These are phyloP conservation scores for Acanthosepion pharaonis DNA, from an alignment of 2,888 invertebrate species.

Conservation along the genomic window DNA sequence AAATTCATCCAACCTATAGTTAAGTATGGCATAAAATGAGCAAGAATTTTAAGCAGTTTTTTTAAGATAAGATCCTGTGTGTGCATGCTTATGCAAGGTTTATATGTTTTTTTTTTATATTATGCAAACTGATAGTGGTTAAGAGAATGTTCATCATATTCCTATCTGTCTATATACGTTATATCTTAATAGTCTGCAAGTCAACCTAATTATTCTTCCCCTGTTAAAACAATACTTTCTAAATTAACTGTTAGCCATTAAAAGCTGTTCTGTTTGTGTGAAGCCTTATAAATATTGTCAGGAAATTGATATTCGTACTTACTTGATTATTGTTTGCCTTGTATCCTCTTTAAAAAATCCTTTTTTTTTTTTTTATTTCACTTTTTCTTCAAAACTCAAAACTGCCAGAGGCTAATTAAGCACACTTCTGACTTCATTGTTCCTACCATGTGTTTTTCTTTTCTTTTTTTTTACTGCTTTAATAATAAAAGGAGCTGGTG, in stretches of 20 bases:
- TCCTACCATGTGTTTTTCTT: background rate
- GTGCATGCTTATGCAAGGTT: too few species aligned
- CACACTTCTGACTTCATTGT: background rate
- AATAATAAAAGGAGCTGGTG: background rate
- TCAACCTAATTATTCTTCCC: background rate
- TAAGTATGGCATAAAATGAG: too few species aligned
- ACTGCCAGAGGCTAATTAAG: background rate
- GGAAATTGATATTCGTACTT: slow-evolving; percentile 6
- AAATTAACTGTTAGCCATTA: background rate
- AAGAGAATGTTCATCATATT: too few species aligned
- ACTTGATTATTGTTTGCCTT: slow-evolving; percentile 10
- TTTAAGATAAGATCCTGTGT: too few species aligned
- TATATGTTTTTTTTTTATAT: too few species aligned
- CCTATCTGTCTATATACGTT: too few species aligned
- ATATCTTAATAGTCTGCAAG: too few species aligned
- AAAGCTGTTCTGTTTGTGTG: background rate
- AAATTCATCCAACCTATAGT: too few species aligned
- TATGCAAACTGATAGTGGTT: too few species aligned
- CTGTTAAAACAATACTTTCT: background rate
- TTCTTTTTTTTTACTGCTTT: background rate
- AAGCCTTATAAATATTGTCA: background rate
- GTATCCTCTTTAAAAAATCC: background rate
- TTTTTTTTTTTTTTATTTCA: background rate
- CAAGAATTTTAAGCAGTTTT: too few species aligned
- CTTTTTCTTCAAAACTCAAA: background rate